Base-by-base conservation (phyloP, 2,797 vertebrate species). In the Malacoctenus gilli region DNA sequence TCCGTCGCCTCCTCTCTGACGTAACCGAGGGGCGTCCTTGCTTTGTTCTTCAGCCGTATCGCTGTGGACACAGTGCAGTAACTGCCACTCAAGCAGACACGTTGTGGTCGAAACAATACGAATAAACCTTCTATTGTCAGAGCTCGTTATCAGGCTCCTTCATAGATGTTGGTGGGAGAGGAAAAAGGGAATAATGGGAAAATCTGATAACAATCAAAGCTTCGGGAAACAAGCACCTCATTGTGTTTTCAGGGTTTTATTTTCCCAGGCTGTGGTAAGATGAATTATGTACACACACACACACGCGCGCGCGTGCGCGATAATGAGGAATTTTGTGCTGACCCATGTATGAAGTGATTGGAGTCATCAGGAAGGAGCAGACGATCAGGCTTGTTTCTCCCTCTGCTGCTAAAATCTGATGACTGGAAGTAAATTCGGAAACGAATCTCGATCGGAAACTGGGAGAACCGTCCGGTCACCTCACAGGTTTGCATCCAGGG, bases 151-250 rank as follows among this genome's bases (percentile, higher is more conserved):
- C 37, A 37, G 22, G 9, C 11, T 10, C 14, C 34, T 60, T 44
- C 23, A 9, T 37, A 11, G 13, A 42, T 21, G 50, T 20, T 48
- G 34, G 31, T 54, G 41, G 16, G 32, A 49, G 53, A 61, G 44
- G 66, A 62, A 59, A 32, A 56, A 36, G 37, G 16, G 4, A 61
- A 62, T 60, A 67, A 66, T 68, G 20, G n/a, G 55, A 37, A 77
- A 68, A 82, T 64, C 12, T 63, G 68, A 74, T 52, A 77, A 79
- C 76, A 63, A 69, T 77, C 74, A 72, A 60, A 65, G 67, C 60
- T 72, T 50, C 10, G 69, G 69, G 18, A 54, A 83, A 85, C 77
- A 87, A 82, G 62, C 42, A 39, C 54, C 65, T 72, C 61, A 80
- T 78, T 87, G 81, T 87, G 61, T 66, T 56, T 21, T 32, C 68